These are phyloP conservation scores for Latrodectus geometricus DNA, from an alignment of 1,140 invertebrate genomes.

Conservation along the genomic window DNA sequence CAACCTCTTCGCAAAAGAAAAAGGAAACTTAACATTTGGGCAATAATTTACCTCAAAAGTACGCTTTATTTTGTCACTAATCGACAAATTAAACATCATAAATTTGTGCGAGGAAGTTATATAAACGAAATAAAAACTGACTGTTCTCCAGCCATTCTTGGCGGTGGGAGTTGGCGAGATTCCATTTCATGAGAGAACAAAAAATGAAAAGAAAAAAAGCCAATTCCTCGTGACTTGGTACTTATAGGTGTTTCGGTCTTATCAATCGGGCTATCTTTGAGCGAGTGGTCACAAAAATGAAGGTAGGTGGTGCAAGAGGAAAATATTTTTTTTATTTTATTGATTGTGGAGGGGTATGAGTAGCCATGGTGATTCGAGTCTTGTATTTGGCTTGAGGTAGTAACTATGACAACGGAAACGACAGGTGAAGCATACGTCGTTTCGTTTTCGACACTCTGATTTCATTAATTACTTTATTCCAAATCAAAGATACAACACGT, in stretches of 20 bases:
- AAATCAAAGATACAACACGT: conserved; percentile 7
- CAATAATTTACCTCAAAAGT: too few species aligned
- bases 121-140: neutral
- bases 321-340: conserved; percentile 50
- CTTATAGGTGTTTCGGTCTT: conserved; percentile 34
- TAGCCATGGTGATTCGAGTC: conserved; percentile 53
- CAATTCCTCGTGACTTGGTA: conserved; percentile 24
- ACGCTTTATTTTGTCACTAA: neutral
- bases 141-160: neutral
- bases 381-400: conserved; percentile 59
- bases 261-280: conserved; percentile 47
- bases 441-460: conserved; percentile 23
- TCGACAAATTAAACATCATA: neutral
- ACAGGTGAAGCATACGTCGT: conserved; percentile 44
- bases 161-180: conserved; percentile 20
- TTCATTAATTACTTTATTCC: conserved; percentile 22
- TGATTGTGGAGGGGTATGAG: conserved; percentile 35
- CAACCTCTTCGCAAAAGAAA: too few species aligned
- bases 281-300: conserved; percentile 29
- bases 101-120: neutral
- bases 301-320: conserved; percentile 47
- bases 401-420: conserved; percentile 49
- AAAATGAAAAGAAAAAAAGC: too few species aligned
- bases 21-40: too few species aligned
- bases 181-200: neutral